Conservation (phyloP, 2,113 vertebrate genomes). For the Nothoprocta perdicaria region DNA sequence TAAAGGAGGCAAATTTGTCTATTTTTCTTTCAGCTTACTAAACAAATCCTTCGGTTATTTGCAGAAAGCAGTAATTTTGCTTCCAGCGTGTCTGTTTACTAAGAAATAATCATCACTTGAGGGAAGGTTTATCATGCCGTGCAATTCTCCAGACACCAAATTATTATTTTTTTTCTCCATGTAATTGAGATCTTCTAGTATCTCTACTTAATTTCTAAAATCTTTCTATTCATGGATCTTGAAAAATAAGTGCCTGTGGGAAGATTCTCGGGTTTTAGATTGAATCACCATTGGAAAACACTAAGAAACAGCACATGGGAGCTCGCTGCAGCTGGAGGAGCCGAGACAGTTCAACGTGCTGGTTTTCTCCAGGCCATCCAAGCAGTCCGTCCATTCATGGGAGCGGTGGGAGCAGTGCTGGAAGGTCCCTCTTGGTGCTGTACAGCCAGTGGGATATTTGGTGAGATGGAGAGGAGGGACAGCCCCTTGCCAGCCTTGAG, state of each 20-base stretch:
- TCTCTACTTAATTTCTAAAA: neutral
- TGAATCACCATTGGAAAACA: neutral
- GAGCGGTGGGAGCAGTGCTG: neutral
- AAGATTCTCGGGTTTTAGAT: neutral
- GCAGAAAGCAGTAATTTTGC: slow-evolving; percentile 34
- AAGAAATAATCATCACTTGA: slow-evolving; percentile 2
- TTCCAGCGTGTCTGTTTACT: neutral
- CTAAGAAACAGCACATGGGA: neutral
- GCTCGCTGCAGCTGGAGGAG: neutral
- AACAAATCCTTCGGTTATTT: slow-evolving; percentile 37
- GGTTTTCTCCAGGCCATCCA: neutral
- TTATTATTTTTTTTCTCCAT: neutral
- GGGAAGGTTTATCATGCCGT: neutral
- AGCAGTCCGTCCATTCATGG: neutral
- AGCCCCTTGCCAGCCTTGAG: neutral
- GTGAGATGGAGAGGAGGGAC: neutral
- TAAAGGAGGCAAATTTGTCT: neutral
- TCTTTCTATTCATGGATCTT: neutral
- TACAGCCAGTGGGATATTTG: neutral
- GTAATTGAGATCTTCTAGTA: neutral
- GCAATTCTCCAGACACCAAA: neutral
- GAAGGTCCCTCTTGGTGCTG: neutral
- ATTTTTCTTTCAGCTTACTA: neutral
- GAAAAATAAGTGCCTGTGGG: neutral
- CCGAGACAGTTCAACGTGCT: neutral